phyloP scores from a whole-genome alignment of 92 coral and sea anemone genomes.

The Heliopora coerulea region DNA sequence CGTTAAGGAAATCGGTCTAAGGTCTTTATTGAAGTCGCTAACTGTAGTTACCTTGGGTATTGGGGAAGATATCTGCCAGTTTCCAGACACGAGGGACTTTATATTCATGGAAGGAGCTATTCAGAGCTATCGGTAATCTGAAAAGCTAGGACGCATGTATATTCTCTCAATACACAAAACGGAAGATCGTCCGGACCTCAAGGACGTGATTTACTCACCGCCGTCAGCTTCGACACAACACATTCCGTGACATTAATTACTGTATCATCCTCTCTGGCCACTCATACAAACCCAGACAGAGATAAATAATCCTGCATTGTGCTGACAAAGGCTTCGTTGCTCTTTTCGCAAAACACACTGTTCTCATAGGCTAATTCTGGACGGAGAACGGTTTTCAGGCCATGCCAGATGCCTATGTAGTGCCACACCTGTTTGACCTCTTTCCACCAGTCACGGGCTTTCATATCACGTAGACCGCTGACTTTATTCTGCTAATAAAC shows the following conservation, averaged over 20 bases:
- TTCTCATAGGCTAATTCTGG: slow-evolving; percentile 21
- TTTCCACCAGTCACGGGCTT: slow-evolving; percentile 55
- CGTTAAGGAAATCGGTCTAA: slow-evolving; percentile 34
- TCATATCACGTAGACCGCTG: slow-evolving; percentile 26
- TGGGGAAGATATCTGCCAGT: slow-evolving; percentile 55
- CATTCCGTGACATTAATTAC: slow-evolving; percentile 45
- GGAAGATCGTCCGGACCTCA: slow-evolving; percentile 53
- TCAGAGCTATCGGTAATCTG: slow-evolving; percentile 48
- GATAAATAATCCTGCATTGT: slow-evolving; percentile 44
- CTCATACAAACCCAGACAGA: slow-evolving; percentile 30
- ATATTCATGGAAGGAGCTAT: slow-evolving; percentile 43
- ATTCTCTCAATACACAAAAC: slow-evolving; percentile 45
- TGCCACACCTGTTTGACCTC: slow-evolving; percentile 49
- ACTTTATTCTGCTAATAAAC: slow-evolving; percentile 53
- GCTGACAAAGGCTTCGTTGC: slow-evolving; percentile 55
- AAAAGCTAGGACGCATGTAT: slow-evolving; percentile 40
- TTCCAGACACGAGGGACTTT: slow-evolving; percentile 54
- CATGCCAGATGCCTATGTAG: slow-evolving; percentile 33
- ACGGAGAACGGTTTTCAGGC: slow-evolving; percentile 30
- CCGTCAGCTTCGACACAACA: slow-evolving; percentile 32
- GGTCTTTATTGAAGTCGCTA: slow-evolving; percentile 40
- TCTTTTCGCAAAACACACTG: slow-evolving; percentile 38
- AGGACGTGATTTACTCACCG: slow-evolving; percentile 47
- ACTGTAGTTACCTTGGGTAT: slow-evolving; percentile 22
- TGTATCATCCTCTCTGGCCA: slow-evolving; percentile 34